These are phyloP conservation scores for Tonatia bakeri DNA, from an alignment of 2,113 vertebrate species.

Conservation along the genomic window DNA sequence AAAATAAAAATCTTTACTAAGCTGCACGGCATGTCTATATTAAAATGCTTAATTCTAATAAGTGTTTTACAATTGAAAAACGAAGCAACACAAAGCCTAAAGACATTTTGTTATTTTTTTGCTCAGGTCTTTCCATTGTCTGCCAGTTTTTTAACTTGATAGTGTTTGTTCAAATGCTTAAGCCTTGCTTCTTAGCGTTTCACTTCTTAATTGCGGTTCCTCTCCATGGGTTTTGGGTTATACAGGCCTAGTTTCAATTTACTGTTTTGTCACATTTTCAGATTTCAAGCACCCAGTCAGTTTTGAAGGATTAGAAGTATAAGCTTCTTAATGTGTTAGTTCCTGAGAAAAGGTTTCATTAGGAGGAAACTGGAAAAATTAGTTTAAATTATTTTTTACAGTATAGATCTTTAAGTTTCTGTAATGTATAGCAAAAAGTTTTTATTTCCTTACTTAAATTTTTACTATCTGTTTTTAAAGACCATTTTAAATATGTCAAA, in stretches of 20 bases:
- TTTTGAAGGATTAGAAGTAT: conserved; percentile 58
- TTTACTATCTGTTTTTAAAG: not conserved
- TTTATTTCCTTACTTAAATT: not conserved
- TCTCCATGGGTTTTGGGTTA: conserved; percentile 36
- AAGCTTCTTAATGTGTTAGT: conserved; percentile 55
- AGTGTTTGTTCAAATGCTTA: not conserved
- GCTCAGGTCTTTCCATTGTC: not conserved
- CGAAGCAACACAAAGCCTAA: not conserved
- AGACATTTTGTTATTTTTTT: not conserved
- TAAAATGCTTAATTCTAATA: not conserved
- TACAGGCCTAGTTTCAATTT: conserved; percentile 51
- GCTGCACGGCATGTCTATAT: not conserved
- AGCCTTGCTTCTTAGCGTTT: conserved; percentile 33
- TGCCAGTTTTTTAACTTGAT: not conserved
- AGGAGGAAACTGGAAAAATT: not conserved
- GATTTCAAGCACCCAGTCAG: conserved; percentile 26
- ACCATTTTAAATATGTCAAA: not conserved
- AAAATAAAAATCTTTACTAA: not conserved
- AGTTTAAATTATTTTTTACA: not conserved
- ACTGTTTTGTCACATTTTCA: conserved; percentile 41
- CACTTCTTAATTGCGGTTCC: conserved; percentile 33
- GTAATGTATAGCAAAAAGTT: not conserved
- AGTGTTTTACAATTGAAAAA: not conserved
- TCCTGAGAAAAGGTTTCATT: conserved; percentile 22
- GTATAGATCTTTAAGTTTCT: not conserved